Evolutionary conservation across 2,797 vertebrate species (phyloP).

Genomic region (Enteromius radiatus): DNA sequence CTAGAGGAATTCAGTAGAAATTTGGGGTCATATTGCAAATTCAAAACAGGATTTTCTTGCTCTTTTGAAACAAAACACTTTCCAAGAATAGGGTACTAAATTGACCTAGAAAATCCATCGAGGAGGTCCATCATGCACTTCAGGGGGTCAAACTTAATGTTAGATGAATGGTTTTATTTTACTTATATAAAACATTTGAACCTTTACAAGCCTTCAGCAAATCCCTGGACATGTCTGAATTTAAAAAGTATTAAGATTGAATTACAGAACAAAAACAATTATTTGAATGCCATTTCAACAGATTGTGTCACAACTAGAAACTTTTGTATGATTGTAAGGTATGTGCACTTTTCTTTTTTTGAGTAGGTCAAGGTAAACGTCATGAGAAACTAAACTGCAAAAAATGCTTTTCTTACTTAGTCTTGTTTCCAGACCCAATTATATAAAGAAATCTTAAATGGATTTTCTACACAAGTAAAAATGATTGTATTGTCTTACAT

Average conservation of each 20-base stretch:
- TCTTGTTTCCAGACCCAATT: too few species aligned
- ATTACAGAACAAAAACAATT: background rate
- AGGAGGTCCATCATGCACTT: background rate
- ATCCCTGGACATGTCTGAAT: conserved; percentile 5
- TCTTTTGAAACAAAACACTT: conserved; percentile 5
- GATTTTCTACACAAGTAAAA: too few species aligned
- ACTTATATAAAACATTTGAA: background rate
- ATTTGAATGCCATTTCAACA: background rate
- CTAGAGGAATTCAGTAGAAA: background rate
- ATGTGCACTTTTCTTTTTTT: background rate
- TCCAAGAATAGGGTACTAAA: conserved; percentile 6
- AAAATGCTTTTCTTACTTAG: too few species aligned
- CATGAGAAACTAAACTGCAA: background rate
- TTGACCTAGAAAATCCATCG: background rate
- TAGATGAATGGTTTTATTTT: background rate
- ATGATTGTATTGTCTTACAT: too few species aligned
- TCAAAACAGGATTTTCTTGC: conserved; percentile 11
- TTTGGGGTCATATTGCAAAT: background rate
- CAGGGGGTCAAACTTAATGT: background rate
- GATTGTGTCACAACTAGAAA: background rate
- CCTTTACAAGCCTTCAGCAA: background rate
- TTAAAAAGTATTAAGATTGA: too few species aligned
- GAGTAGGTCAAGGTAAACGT: background rate
- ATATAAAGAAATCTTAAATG: too few species aligned
- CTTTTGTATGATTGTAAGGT: background rate